Percentiles rank a stretch among this genome's conserved stretches.
phyloP scores from a whole-genome alignment of 1,140 invertebrate species.

The Drosophila ironensis region DNA sequence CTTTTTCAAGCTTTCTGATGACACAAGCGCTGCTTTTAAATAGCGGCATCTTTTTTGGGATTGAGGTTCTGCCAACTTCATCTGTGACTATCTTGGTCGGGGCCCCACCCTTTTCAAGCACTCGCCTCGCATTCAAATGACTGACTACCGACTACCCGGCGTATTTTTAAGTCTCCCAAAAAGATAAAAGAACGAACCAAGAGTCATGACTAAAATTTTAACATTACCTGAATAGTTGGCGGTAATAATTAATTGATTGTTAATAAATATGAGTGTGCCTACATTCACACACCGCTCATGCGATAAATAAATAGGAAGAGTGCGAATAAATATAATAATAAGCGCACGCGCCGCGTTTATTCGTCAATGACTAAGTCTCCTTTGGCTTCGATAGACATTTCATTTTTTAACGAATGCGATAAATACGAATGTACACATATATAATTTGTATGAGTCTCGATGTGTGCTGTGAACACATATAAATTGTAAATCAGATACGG shows the following conservation, averaged over 20 bases:
- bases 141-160: not conserved
- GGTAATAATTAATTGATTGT: slow-evolving; percentile 53
- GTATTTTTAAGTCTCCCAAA: not conserved
- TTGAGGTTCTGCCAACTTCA: slow-evolving; percentile 4
- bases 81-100: slow-evolving; percentile 30
- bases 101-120: slow-evolving; percentile 16
- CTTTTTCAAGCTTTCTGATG: not conserved
- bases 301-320: slow-evolving; percentile 29
- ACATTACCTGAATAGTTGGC: slow-evolving; percentile 23
- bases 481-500: slow-evolving; percentile 79
- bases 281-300: not conserved
- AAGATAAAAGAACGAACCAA: not conserved
- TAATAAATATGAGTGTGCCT: slow-evolving; percentile 42
- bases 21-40: not conserved
- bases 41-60: slow-evolving; percentile 2
- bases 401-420: slow-evolving; percentile 15
- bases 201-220: slow-evolving; percentile 53
- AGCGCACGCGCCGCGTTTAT: slow-evolving; percentile 46
- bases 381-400: slow-evolving; percentile 18
- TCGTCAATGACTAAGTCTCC: slow-evolving; percentile 66
- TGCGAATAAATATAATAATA: slow-evolving; percentile 48
- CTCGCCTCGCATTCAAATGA: slow-evolving; percentile 49
- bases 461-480: slow-evolving; percentile 23
- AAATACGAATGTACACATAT: slow-evolving; percentile 21
- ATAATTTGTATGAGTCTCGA: not conserved